phyloP scores from a whole-genome alignment of 2,113 vertebrate species.

The Tiliqua scincoides region DNA sequence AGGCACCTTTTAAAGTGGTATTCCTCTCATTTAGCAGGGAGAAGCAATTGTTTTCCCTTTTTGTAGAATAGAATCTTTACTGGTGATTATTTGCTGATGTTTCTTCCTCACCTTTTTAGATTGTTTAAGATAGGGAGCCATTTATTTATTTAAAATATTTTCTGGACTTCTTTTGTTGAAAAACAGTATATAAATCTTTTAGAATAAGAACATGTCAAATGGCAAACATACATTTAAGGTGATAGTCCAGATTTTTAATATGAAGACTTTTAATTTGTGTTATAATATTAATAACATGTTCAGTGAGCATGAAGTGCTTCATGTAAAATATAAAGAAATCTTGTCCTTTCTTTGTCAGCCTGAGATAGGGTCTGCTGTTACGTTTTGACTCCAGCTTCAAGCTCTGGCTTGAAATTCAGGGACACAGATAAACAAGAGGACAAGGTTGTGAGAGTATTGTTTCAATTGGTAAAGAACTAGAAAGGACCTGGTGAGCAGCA shows the following conservation, averaged over 20 bases:
- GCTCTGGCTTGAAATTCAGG: background rate
- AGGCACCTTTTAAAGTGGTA: too few species aligned
- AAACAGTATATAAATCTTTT: too few species aligned
- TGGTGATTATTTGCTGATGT: too few species aligned
- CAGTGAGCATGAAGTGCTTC: background rate
- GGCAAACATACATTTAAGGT: background rate
- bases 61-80: too few species aligned
- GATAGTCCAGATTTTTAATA: slow-evolving; percentile 54
- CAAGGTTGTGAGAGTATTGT: background rate
- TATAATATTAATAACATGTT: background rate
- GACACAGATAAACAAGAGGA: background rate
- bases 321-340: background rate
- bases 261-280: background rate
- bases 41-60: too few species aligned
- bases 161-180: too few species aligned
- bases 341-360: fast-evolving
- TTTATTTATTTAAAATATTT: too few species aligned
- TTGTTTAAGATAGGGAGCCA: too few species aligned
- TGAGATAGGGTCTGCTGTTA: background rate
- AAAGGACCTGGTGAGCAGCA: background rate
- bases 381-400: background rate
- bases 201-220: too few species aligned
- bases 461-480: background rate
- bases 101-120: too few species aligned
- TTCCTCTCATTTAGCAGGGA: too few species aligned